Base-by-base conservation (phyloP, 2,888 invertebrate genomes). In the Eupithecia inturbata region DNA sequence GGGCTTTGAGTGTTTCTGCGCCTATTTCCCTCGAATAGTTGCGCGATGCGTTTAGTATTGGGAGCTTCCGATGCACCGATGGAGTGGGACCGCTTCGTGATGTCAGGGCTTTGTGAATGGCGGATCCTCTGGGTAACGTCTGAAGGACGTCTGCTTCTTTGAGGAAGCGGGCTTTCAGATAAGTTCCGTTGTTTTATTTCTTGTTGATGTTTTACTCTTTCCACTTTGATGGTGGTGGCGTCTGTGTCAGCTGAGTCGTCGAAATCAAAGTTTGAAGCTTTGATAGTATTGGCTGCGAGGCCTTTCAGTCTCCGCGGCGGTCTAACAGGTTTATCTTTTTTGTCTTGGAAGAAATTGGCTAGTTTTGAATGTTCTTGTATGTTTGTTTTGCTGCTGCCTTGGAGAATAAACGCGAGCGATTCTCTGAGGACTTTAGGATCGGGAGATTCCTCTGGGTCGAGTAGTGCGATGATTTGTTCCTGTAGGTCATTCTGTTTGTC, bases 381-480 rank as follows among this genome's bases (percentile, higher is more conserved):
- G 69, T 79, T 89, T 0, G 84, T 85, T 63, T 85, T 90, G 2
- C 87, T 79, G 12, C 82, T 81, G 0, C 92, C 93, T 79, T 90
- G 88, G 0, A 93, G 84, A 0, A 93, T 81, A 49, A 89, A 88
- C 0, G 88, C 85, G 39, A 93, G 76, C 0, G 93, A 91, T 9
- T 89, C 84, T 31, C 91, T 83, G 0, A 92, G 77, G 16, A 88
- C 76, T 33, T 77, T 78, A 0, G 92, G 92, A 76, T 92, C 91
- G 0, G 92, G 90, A 0, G 92, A 84, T 49, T 92, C 92, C 0
- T 92, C 92, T 0, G 91, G 89, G 41, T 92, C 91, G 5, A 93
- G 79, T 1, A 94, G 76, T 0, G 91, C 90, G 14, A 93, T 81
- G 67, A 94, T 93, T 80, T 93, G 89, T 62, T 92, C 89, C 73